Evolutionary conservation across 1,140 invertebrate genomes (phyloP), one percentile per base, ranked within the genome.

Genomic region (Aphaenogaster rudis): DNA sequence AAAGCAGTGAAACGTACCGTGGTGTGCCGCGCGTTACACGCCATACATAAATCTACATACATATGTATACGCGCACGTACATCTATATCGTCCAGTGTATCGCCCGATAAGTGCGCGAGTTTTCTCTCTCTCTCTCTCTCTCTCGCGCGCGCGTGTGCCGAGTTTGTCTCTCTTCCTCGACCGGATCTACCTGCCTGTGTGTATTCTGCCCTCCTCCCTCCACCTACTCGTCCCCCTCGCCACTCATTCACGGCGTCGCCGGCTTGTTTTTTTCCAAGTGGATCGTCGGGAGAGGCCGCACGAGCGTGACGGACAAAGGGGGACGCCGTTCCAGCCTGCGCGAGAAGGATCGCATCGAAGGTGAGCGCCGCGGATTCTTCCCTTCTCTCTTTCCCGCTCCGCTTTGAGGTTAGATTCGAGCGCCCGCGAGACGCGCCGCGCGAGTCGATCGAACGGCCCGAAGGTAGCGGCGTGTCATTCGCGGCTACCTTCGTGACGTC

Each of bases 391-490:
- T 8, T 45, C 42, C 8, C 13, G 6, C 13, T 69, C 13, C 42
- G 33, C 17, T 84, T 76, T 84, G 42, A 84, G 80, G 80, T 84
- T 84, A 81, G 78, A 28, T 28, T 28, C 28, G 28, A 28, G 28
- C 28, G n/a, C n/a, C 28, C 13, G 28, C 28, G 59, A 17, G 33
- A n/a, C 61, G 63, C 33, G 63, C 39, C 61, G 63, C 33, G 63
- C 39, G 7, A 52, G 78, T 67, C 78, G 63, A 80, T 80, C 63
- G 78, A 54, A 54, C 78, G 78, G 48, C 42, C 63, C 57, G 6
- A 21, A 59, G 52, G 8, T n/a, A 28, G 33, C n/a, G 36, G 63
- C 36, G 64, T 81, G 64, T 81, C 78, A 33, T 6, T 59, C 45
- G 52, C 33, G 54, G 28, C 28, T 28, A 45, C 6, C 52, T 8